Base-by-base conservation (phyloP, 2,888 invertebrate species). In the Mythimna vitellina region DNA sequence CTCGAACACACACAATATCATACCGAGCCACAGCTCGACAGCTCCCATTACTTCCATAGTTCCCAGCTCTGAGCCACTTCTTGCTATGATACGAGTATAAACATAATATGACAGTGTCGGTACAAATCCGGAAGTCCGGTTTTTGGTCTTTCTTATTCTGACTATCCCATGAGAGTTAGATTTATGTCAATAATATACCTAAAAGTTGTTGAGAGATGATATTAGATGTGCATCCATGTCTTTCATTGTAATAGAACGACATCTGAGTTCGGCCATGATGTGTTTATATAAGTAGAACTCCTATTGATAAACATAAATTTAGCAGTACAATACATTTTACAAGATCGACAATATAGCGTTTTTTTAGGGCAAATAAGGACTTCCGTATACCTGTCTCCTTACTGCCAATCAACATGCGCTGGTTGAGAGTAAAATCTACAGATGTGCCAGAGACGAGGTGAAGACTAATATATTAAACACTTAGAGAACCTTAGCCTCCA, bases 331-430 rank as follows among this genome's bases (percentile, higher is more conserved):
- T 70, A 57, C 60, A 46, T 73, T 56, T 61, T 65, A 68, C 67
- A 80, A 74, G 86, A 86, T 88, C 86, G 88, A 86, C 79, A 88
- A 82, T 88, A 78, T 84, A 90, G 88, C 90, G 85, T 94, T 91
- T 89, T 95, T 95, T 71, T 95, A 95, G 95, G 94, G 89, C 91
- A 85, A 91, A 90, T 92, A 94, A 93, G 91, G 92, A 93, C 87
- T 93, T 92, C 91, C 92, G 94, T 86, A 87, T 95, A 88, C 95
- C 95, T 61, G 93, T 95, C 88, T 95, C 95, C 75, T 93, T 95
- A 92, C 90, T 95, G 88, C 95, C 95, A 81, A 88, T 89, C 86
- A 94, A 93, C 86, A 91, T 94, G 88, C 90, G 91, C 86, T 94
- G 93, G 93, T 93, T 95, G 92, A 93, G 91, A 93, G 81, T 92